phyloP scores from a whole-genome alignment of 2,888 invertebrate genomes.

The Pseudanteris insignis region DNA sequence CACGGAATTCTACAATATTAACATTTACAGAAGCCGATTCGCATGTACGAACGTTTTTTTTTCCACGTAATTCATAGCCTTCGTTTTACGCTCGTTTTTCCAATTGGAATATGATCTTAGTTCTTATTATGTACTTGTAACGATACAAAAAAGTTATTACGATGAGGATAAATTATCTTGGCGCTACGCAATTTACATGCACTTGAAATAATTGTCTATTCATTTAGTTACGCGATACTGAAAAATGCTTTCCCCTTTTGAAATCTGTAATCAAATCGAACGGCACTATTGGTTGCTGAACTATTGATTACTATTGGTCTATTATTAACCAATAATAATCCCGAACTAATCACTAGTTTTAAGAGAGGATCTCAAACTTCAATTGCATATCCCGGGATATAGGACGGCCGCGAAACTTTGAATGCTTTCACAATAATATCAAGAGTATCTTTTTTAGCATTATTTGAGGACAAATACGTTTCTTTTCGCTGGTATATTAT shows the following conservation, averaged over 20 bases:
- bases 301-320: not conserved
- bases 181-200: too few species aligned
- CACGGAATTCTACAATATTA: too few species aligned
- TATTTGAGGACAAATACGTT: slow-evolving; percentile 17
- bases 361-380: slow-evolving; percentile 4
- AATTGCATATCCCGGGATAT: slow-evolving; percentile 1
- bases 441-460: slow-evolving; percentile 13
- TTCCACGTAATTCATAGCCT: too few species aligned
- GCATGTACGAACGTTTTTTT: too few species aligned
- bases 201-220: too few species aligned
- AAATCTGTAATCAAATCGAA: not conserved
- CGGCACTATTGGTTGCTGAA: not conserved
- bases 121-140: too few species aligned
- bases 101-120: too few species aligned
- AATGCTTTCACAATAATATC: slow-evolving; percentile 16
- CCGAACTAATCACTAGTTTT: not conserved
- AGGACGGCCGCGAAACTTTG: slow-evolving; percentile 11
- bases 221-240: too few species aligned
- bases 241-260: not conserved
- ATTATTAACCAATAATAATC: not conserved
- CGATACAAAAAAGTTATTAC: too few species aligned
- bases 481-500: slow-evolving; percentile 3
- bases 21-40: too few species aligned
- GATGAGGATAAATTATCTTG: too few species aligned
- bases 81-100: too few species aligned